Conservation (phyloP, 2,888 invertebrate genomes). For the Apomyelois bistriatella region DNA sequence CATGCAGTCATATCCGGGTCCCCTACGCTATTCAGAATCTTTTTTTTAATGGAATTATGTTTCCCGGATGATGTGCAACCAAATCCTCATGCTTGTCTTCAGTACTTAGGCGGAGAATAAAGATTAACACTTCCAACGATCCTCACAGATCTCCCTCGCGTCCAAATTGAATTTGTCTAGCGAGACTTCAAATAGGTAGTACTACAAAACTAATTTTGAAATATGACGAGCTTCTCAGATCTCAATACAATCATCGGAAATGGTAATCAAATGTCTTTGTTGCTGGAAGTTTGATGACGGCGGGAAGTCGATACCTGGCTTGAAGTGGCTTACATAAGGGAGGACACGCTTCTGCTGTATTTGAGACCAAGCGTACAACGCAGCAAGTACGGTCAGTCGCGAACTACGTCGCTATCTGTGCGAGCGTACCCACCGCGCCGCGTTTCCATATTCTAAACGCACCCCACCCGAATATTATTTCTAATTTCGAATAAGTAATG, state of each 20-base stretch:
- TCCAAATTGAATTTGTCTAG: too few species aligned
- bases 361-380: conserved; percentile 25
- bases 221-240: neutral
- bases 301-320: conserved; percentile 36
- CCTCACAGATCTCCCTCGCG: too few species aligned
- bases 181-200: too few species aligned
- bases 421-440: conserved; percentile 39
- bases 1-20: too few species aligned
- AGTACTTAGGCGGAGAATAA: too few species aligned
- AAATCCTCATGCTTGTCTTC: too few species aligned
- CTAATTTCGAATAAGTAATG: neutral
- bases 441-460: conserved; percentile 20
- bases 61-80: too few species aligned
- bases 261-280: conserved; percentile 17
- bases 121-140: too few species aligned
- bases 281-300: conserved; percentile 36
- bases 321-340: conserved; percentile 37
- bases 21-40: too few species aligned
- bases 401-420: conserved; percentile 46
- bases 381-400: conserved; percentile 52
- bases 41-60: too few species aligned
- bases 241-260: too few species aligned
- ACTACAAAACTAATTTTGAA: too few species aligned
- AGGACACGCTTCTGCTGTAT: conserved; percentile 24
- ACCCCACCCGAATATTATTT: conserved; percentile 12